Conservation (phyloP, 2,113 vertebrate genomes). For the Larimichthys polyactis region DNA sequence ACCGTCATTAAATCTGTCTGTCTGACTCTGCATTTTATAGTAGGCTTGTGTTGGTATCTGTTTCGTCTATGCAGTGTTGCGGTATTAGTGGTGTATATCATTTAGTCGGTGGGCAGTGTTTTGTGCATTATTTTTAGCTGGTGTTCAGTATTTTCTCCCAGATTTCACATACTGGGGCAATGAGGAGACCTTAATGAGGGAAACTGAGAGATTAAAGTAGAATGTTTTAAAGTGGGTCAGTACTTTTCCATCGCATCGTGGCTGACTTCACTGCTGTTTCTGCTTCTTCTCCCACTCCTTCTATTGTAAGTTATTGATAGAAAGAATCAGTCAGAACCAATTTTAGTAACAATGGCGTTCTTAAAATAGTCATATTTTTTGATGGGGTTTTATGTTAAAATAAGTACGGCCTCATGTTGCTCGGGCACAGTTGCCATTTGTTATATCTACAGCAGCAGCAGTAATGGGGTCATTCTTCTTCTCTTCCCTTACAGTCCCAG, state of each 20-base stretch:
- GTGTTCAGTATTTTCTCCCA: not conserved
- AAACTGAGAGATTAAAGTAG: not conserved
- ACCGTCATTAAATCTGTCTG: not conserved
- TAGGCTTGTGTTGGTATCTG: not conserved
- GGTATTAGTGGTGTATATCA: not conserved
- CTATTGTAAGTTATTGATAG: slow-evolving; percentile 6
- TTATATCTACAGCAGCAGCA: slow-evolving; percentile 22
- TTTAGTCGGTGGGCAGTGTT: not conserved
- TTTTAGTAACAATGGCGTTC: slow-evolving; percentile 23
- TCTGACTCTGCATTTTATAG: not conserved
- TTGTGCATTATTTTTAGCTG: not conserved
- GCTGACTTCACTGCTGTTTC: not conserved
- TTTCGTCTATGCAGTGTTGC: not conserved
- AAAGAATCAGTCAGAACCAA: not conserved
- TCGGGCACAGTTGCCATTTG: slow-evolving; percentile 28
- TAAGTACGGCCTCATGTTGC: slow-evolving; percentile 4
- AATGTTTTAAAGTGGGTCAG: not conserved
- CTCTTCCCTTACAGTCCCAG: slow-evolving; percentile 84
- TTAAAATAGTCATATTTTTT: slow-evolving; percentile 20
- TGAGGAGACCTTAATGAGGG: not conserved
- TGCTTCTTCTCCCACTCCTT: not conserved
- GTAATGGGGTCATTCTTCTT: slow-evolving; percentile 48
- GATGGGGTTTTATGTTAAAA: not conserved
- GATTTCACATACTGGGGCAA: slow-evolving; percentile 7
- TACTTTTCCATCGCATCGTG: not conserved